Base-by-base conservation (phyloP, 2,113 vertebrate species). In the Ictalurus furcatus region DNA sequence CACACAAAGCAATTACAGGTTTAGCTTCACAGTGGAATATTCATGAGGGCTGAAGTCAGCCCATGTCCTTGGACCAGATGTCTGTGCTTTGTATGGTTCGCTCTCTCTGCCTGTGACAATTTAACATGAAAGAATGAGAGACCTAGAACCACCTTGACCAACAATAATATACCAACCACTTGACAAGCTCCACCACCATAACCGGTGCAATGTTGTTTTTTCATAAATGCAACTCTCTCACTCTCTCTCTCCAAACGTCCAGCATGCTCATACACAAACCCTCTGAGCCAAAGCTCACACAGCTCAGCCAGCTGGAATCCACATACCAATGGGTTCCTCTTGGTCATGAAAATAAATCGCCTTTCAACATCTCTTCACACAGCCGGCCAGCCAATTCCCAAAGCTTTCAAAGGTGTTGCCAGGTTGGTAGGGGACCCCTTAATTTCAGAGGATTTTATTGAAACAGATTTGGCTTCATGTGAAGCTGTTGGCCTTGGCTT, bases 61-160 rank as follows among this genome's bases (percentile, higher is more conserved):
- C 16, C 52, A 48, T 89, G 87, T 92, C 88, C 91, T 90, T 91
- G 85, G 88, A 84, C 87, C 86, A 88, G 91, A 85, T 88, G 85
- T 84, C 89, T 83, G 78, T 69, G 54, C 56, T 78, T 63, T 81
- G 52, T 80, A 85, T 78, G 81, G 80, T 69, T 85, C 63, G 30
- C 56, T 71, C 83, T 90, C 34, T 61, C 80, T 63, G 80, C 65
- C 63, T 87, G 74, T 89, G 90, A 91, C 92, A 91, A 82, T 89
- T 91, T 90, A 86, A 92, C 88, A 89, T 78, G 85, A 84, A 87
- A 84, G 74, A 87, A 87, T 78, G 44, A 82, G 69, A 84, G 30
- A 85, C 92, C 76, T 67, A 86, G n/a, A 21, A 67, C 84, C 84
- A 65, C 79, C 85, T 54, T 44, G 65, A 82, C 79, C 65, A 87